Evolutionary conservation across 2,888 invertebrate genomes (phyloP).

Genomic region (Lymantria monacha): DNA sequence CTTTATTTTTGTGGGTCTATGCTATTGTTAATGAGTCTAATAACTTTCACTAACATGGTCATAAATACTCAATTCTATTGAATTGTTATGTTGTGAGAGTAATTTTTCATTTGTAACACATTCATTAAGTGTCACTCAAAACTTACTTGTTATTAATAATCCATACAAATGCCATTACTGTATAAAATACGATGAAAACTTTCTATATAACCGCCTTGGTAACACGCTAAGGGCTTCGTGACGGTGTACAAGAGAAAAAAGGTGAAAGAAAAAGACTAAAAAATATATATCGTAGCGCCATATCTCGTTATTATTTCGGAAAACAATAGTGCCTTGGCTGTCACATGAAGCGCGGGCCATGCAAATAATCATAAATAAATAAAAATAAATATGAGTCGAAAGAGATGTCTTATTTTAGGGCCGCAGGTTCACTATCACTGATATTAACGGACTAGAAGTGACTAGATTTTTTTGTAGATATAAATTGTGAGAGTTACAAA

Average conservation of each 20-base stretch:
- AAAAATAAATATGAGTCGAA: conserved; percentile 75
- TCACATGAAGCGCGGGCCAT: conserved; percentile 76
- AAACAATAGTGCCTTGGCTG: conserved; percentile 77
- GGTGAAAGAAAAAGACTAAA: conserved; percentile 46
- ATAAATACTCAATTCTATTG: not conserved
- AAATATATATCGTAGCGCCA: conserved; percentile 63
- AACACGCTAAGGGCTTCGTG: conserved; percentile 50
- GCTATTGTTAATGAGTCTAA: too few species aligned
- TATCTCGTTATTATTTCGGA: conserved; percentile 78
- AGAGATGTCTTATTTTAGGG: conserved; percentile 74
- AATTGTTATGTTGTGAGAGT: conserved; percentile 45
- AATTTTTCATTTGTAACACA: conserved; percentile 50
- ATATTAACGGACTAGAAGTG: conserved; percentile 37
- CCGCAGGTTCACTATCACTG: conserved; percentile 45
- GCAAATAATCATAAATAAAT: conserved; percentile 82
- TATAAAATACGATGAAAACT: conserved; percentile 58
- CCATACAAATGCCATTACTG: conserved; percentile 68
- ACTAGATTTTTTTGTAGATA: not conserved
- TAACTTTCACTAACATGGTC: too few species aligned
- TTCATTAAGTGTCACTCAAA: conserved; percentile 49
- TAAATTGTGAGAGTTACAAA: too few species aligned
- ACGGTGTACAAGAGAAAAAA: conserved; percentile 47
- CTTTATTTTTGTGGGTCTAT: too few species aligned
- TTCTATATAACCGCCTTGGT: conserved; percentile 31
- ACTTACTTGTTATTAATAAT: conserved; percentile 52